Evolutionary conservation across 2,113 vertebrate species (phyloP), one percentile per base, ranked within the genome.

Genomic region (Apeltes quadracus): DNA sequence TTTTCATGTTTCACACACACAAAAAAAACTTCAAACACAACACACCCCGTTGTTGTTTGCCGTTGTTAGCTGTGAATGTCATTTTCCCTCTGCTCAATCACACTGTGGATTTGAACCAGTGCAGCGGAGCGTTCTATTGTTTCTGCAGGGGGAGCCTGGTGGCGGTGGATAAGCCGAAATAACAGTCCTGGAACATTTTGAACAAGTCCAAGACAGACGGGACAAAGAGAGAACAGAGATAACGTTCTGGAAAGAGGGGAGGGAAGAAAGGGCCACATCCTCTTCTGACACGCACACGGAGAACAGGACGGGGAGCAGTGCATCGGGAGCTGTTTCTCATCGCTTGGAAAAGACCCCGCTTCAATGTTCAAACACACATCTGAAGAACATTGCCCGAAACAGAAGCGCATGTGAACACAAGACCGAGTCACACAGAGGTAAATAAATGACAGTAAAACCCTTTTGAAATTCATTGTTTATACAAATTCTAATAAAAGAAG

Each of bases 91-190:
- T 61, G 61, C 68, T 66, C 53, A 55, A 53, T 15, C 22, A 4
- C 2, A 20, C 43, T 39, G 59, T 20, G 29, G 44, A 66, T 43
- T 83, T 71, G 78, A 82, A 85, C 77, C 68, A 87, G 83, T 82
- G 72, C 65, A 84, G 68, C 61, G 11, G 1, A 61, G 36, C 9
- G 10, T 32, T 10, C 78, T 66, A 78, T 79, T 86, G 75, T 82
- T 83, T 78, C 75, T 73, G 57, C 36, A 62, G 59, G 77, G 68
- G 83, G 78, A 15, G 64, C 39, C 84, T 88, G 88, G 48, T 70
- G 55, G 73, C 76, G 65, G 38, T 27, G 88, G 90, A 90, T 91
- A 90, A 92, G 88, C 22, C 63, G 34, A 3, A 87, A 90, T 59
- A 89, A 89, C 82, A 89, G 29, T 27, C 39, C 5, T 41, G 69